Conservation (phyloP, 2,797 vertebrate species). For the Balearica regulorum region DNA sequence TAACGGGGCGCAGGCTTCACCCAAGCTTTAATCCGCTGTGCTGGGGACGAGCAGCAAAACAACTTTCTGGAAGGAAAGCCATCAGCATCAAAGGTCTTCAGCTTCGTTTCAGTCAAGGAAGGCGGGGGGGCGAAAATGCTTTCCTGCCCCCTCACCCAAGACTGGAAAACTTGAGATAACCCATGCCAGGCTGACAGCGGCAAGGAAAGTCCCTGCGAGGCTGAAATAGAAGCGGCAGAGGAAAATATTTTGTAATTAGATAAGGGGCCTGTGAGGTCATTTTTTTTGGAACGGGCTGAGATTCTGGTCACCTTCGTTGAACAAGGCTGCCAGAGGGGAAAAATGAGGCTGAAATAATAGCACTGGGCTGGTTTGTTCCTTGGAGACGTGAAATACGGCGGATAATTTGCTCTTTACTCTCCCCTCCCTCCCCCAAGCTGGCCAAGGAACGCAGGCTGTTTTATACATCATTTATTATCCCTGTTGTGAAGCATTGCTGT, state of each 20-base stretch:
- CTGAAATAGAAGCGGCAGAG: neutral
- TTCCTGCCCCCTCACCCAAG: neutral
- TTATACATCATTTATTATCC: neutral
- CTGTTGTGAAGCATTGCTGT: neutral
- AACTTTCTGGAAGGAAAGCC: neutral
- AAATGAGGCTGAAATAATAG: neutral
- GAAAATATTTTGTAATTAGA: slow-evolving; percentile 24
- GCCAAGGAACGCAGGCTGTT: neutral
- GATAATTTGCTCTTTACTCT: neutral
- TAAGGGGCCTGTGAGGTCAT: neutral
- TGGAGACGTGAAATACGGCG: neutral
- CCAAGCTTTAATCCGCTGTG: fast-evolving
- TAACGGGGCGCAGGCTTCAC: neutral
- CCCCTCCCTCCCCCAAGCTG: neutral
- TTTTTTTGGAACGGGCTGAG: neutral
- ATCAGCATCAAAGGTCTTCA: neutral
- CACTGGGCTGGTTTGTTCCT: neutral
- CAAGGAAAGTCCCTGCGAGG: neutral
- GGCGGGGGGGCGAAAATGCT: neutral
- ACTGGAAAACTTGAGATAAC: slow-evolving; percentile 4
- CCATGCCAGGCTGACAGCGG: neutral
- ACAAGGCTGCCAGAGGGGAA: neutral
- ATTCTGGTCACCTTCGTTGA: neutral
- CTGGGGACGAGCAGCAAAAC: neutral
- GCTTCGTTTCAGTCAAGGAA: neutral